A percentile compares a stretch with the other conserved stretches of the same genome.
These are phyloP conservation scores for Xyliphius kryptos DNA, from an alignment of 2,113 vertebrate species.

Conservation along the genomic window DNA sequence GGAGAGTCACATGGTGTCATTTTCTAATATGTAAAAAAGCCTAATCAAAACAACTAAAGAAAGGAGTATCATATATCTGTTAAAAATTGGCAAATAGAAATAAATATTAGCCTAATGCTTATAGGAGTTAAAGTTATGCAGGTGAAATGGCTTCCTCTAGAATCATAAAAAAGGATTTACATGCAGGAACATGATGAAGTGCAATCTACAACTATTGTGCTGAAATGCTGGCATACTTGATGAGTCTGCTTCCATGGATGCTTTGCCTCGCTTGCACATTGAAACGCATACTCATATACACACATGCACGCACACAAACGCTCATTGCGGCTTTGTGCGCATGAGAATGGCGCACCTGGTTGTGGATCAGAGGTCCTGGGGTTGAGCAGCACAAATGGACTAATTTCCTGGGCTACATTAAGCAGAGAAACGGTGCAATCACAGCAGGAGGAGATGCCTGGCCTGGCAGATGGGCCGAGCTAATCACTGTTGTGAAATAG, in stretches of 20 bases:
- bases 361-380: constrained; percentile 47
- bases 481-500: constrained; percentile 74
- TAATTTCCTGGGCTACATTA: constrained; percentile 65
- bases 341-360: constrained; percentile 57
- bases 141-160: constrained; percentile 1
- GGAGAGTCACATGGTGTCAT: too few species aligned
- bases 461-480: constrained; percentile 66
- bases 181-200: constrained; percentile 23
- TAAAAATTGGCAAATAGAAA: too few species aligned
- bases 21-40: too few species aligned
- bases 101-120: constrained; percentile 1
- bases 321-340: constrained; percentile 33
- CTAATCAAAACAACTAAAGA: too few species aligned
- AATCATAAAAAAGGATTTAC: constrained; percentile 13
- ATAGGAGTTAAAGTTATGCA: constrained; percentile 14
- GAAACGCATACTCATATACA: background rate
- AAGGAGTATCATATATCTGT: too few species aligned
- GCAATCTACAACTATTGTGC: constrained; percentile 42
- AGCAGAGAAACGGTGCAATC: constrained; percentile 64
- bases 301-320: background rate
- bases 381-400: constrained; percentile 63
- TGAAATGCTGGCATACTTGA: constrained; percentile 32
- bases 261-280: constrained; percentile 18
- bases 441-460: constrained; percentile 57
- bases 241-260: constrained; percentile 38